Evolutionary conservation across 2,797 vertebrate genomes (phyloP).

Genomic region (Coendou prehensilis): DNA sequence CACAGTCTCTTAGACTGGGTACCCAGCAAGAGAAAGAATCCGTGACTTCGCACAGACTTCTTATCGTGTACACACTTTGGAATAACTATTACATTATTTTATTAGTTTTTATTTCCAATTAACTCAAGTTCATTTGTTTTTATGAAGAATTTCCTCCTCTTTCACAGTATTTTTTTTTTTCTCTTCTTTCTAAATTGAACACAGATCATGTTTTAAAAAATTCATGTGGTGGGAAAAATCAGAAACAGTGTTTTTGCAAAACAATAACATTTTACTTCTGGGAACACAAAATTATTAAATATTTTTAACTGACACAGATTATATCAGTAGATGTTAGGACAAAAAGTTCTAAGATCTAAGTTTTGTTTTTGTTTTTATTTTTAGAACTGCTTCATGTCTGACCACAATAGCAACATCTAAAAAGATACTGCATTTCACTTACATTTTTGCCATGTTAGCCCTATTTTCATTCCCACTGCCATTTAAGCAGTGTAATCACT

Average conservation of each 20-base stretch:
- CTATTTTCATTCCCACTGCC: conserved; percentile 1
- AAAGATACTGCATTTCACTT: conserved; percentile 35
- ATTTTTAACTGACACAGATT: background rate
- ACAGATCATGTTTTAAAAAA: conserved; percentile 32
- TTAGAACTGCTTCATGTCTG: background rate
- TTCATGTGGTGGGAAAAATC: conserved; percentile 23
- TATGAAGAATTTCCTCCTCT: background rate
- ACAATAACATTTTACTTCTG: conserved; percentile 10
- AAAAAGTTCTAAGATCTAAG: conserved; percentile 11
- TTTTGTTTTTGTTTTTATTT: background rate
- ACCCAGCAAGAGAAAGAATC: background rate
- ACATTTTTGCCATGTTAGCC: background rate
- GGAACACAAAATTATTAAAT: background rate
- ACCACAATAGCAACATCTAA: background rate
- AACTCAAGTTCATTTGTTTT: conserved; percentile 47
- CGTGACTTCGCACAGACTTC: background rate
- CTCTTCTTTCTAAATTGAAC: background rate
- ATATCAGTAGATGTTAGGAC: background rate
- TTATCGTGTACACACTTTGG: background rate
- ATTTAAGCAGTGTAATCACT: background rate
- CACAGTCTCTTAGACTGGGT: background rate
- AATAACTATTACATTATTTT: conserved; percentile 4
- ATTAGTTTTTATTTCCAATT: conserved; percentile 14
- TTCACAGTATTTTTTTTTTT: background rate
- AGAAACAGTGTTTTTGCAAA: background rate